phyloP scores from a whole-genome alignment of 2,888 invertebrate genomes.

The Harmothoe impar region DNA sequence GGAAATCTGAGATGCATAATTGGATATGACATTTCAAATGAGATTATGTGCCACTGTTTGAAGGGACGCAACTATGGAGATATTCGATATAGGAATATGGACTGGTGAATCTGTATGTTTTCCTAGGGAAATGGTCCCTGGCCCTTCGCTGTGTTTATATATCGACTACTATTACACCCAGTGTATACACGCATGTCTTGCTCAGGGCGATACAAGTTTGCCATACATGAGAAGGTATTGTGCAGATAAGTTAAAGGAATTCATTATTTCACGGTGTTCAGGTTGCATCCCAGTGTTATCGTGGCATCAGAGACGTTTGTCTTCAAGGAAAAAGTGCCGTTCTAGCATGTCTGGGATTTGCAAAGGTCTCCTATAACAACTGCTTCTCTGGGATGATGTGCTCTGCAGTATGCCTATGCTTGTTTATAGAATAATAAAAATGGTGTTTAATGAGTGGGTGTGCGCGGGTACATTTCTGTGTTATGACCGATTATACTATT shows the following conservation, averaged over 20 bases:
- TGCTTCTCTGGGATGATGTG: too few relatives aligned
- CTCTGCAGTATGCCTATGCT: too few relatives aligned
- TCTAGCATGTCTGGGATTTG: too few relatives aligned
- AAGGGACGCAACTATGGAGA: not conserved
- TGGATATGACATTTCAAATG: constrained; percentile 49
- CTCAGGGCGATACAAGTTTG: not conserved
- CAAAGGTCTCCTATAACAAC: too few relatives aligned
- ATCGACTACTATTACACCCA: constrained; percentile 38
- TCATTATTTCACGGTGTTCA: constrained; percentile 6
- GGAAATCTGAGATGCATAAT: constrained; percentile 29
- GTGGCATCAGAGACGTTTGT: not conserved
- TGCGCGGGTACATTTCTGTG: too few relatives aligned
- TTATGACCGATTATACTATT: too few relatives aligned
- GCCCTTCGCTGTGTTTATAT: not conserved
- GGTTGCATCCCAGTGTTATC: not conserved
- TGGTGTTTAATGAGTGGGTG: too few relatives aligned
- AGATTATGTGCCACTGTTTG: not conserved
- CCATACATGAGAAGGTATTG: not conserved
- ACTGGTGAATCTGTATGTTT: constrained; percentile 18
- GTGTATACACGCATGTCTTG: not conserved
- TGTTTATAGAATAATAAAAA: too few relatives aligned
- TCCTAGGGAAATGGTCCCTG: not conserved
- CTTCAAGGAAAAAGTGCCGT: too few relatives aligned
- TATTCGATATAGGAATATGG: not conserved
- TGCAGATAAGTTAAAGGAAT: not conserved